Evolutionary conservation across 23 tunicate genomes (phyloP), one percentile per base, ranked within the genome.

Genomic region (Ciona savignyi): DNA sequence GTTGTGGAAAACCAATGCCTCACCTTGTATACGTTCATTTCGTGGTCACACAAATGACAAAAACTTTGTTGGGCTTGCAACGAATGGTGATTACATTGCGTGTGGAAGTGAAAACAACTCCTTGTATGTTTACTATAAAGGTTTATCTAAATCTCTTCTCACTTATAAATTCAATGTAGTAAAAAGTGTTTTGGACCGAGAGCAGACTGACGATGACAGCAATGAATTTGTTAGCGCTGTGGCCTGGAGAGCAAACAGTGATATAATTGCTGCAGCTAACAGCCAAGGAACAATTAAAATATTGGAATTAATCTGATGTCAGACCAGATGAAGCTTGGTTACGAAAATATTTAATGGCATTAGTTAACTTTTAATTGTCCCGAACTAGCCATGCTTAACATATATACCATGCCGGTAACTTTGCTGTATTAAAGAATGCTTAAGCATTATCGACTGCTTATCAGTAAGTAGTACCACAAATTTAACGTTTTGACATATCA

Each of bases 51-150:
- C 85, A 60, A 94, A 94, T 60, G 99, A 94, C 35, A 86, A 86
- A 75, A 94, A 94, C 81, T 94, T 94, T 94, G 99, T 94, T 25
- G 99, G 99, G 1, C 81, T 94, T 30, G 99, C 95, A 29, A 85
- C 99, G 2, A 93, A 76, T 65, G 95, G 95, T 1, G 93, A 84
- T 29, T 94, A 87, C 76, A 83, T 94, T 66, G 95, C 95, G 32
- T 94, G 99, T 80, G 99, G 99, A 25, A 86, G 95, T 71, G 99
- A 94, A 62, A 81, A 94, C 51, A 94, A 94, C 66, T 82, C 89
- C 2, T 66, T 94, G 51, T 94, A 94, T 76, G 85, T 94, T 27
- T 94, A 94, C 76, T 87, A 82, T 77, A 94, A 87, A 66, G 99
- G 95, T 3, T 62, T 85, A 21, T 93, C 91, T 0, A 84, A 91